Conservation (phyloP, 2,113 vertebrate species). For the Mixornis gularis region DNA sequence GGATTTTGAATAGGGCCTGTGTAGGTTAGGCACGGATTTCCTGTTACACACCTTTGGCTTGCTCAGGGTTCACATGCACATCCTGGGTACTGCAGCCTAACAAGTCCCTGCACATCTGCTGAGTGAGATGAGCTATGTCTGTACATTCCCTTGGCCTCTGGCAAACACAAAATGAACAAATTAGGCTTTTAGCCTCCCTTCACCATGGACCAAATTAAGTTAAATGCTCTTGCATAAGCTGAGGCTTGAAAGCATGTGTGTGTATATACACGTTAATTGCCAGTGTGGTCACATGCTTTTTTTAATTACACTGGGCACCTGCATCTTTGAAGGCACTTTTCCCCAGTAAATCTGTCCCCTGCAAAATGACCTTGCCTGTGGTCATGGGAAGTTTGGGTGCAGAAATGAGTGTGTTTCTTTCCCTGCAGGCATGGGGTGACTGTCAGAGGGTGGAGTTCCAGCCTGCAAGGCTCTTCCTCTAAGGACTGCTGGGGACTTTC, state of each 20-base stretch:
- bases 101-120: slow-evolving; percentile 38
- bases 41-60: not conserved
- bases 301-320: not conserved
- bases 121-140: not conserved
- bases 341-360: not conserved
- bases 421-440: not conserved
- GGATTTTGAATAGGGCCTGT: not conserved
- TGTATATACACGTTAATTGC: not conserved
- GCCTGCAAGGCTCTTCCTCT: not conserved
- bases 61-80: not conserved
- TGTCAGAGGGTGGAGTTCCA: not conserved
- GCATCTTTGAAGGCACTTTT: not conserved
- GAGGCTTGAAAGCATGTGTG: not conserved
- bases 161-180: slow-evolving; percentile 29
- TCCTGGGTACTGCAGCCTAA: not conserved
- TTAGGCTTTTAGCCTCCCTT: slow-evolving; percentile 38
- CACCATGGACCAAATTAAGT: slow-evolving; percentile 14
- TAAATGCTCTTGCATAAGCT: slow-evolving; percentile 17
- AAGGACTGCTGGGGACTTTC: not conserved
- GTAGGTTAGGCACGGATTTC: not conserved
- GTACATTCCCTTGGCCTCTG: slow-evolving; percentile 28
- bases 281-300: rapidly evolving
- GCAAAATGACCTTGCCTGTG: not conserved
- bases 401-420: not conserved
- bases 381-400: not conserved